These are phyloP conservation scores for Sabellastarte sp. DNA, from an alignment of 2,888 invertebrate species.

Conservation along the genomic window DNA sequence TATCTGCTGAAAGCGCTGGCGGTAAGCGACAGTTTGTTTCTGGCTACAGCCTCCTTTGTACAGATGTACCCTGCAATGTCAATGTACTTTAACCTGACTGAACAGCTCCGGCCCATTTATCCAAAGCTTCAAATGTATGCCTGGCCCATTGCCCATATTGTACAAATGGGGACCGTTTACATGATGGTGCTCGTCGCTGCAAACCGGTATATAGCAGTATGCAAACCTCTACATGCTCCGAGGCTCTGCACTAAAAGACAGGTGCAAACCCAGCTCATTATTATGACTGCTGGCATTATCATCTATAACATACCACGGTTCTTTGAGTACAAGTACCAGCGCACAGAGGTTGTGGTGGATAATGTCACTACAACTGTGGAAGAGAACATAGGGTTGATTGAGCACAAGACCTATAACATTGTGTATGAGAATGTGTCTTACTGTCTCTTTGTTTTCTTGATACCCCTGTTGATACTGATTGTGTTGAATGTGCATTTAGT, in stretches of 20 bases:
- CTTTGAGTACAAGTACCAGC: slow-evolving; percentile 28
- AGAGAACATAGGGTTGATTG: slow-evolving; percentile 22
- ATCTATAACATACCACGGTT: slow-evolving; percentile 32
- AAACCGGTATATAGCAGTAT: slow-evolving; percentile 34
- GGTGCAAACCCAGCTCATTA: slow-evolving; percentile 22
- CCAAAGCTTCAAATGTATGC: slow-evolving; percentile 24
- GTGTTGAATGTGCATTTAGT: slow-evolving; percentile 29
- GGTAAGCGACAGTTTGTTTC: slow-evolving; percentile 29
- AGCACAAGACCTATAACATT: slow-evolving; percentile 27
- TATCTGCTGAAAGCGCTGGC: slow-evolving; percentile 30
- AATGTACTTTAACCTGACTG: slow-evolving; percentile 20
- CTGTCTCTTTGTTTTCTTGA: slow-evolving; percentile 27
- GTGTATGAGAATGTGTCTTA: slow-evolving; percentile 32
- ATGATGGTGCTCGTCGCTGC: slow-evolving; percentile 34
- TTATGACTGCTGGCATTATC: slow-evolving; percentile 17
- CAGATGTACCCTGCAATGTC: slow-evolving; percentile 31
- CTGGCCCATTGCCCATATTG: slow-evolving; percentile 30
- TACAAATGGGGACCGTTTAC: slow-evolving; percentile 32
- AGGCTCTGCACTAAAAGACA: slow-evolving; percentile 27
- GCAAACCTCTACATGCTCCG: slow-evolving; percentile 29
- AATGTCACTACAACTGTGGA: slow-evolving; percentile 7
- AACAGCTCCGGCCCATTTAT: slow-evolving; percentile 23
- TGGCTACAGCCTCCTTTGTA: slow-evolving; percentile 23
- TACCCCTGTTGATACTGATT: slow-evolving; percentile 29
- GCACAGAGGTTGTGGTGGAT: not conserved